A percentile compares a stretch with the other conserved stretches of the same genome.
Conservation (phyloP, 2,113 vertebrate genomes). For the Equus przewalskii region DNA sequence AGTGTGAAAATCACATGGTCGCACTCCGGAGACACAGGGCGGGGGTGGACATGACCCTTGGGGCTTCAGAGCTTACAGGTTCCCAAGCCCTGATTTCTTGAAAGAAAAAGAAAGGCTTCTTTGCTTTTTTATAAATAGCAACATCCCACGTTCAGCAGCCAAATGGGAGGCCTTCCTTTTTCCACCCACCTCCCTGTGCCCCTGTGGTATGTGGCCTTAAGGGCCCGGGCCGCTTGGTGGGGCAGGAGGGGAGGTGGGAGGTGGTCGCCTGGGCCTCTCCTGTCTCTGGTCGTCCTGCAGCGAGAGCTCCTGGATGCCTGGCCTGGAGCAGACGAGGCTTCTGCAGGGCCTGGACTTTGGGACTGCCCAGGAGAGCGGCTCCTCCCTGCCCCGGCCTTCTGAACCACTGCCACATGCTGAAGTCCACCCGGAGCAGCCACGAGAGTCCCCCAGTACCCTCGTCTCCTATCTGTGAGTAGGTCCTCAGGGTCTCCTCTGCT, state of each 20-base stretch:
- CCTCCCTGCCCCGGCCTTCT: background rate
- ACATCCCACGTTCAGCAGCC: background rate
- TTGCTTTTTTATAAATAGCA: background rate
- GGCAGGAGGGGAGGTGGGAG: background rate
- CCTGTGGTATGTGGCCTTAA: rapidly evolving
- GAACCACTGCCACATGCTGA: background rate
- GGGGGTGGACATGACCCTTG: background rate
- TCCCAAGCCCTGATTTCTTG: background rate
- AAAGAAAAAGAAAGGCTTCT: background rate
- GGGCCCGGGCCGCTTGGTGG: background rate
- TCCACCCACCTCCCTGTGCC: background rate
- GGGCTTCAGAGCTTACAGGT: background rate
- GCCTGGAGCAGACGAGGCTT: background rate
- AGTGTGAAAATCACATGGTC: rapidly evolving
- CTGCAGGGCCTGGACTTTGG: background rate
- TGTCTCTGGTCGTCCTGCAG: background rate
- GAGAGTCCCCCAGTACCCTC: conserved; percentile 87
- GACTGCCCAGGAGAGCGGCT: too few species aligned
- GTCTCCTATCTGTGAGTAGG: conserved; percentile 86
- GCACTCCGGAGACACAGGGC: too few species aligned
- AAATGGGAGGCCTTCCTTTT: background rate
- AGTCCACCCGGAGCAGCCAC: background rate
- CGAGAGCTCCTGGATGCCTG: background rate
- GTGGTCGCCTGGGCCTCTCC: background rate
- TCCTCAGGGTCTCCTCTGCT: conserved; percentile 89